A percentile compares a stretch with the other conserved stretches of the same genome.
phyloP scores from a whole-genome alignment of 2,113 vertebrate genomes.

The Spea bombifrons region DNA sequence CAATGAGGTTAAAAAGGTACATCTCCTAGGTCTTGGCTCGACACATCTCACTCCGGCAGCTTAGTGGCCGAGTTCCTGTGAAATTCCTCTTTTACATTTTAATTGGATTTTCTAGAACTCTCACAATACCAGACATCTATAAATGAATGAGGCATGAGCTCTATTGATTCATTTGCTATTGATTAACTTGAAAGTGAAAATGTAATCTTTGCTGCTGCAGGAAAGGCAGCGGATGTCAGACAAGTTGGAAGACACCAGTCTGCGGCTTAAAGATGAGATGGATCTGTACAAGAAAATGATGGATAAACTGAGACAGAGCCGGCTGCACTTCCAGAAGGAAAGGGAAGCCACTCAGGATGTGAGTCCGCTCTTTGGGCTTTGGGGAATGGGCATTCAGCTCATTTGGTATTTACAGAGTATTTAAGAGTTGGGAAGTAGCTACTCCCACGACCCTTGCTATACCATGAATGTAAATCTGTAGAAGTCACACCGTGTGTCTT shows the following conservation, averaged over 20 bases:
- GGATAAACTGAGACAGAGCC: slow-evolving; percentile 84
- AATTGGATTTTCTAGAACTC: too few relatives aligned
- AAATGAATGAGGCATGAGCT: too few relatives aligned
- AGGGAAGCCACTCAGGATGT: slow-evolving; percentile 92
- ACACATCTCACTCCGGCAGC: too few relatives aligned
- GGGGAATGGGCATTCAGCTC: neutral
- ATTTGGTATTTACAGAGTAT: neutral
- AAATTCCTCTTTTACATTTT: too few relatives aligned
- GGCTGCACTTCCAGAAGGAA: slow-evolving; percentile 74
- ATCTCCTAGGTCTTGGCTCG: too few relatives aligned
- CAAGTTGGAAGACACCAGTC: slow-evolving; percentile 85
- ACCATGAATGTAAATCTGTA: neutral
- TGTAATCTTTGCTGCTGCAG: slow-evolving; percentile 53
- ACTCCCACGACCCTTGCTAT: neutral
- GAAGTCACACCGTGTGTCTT: too few relatives aligned
- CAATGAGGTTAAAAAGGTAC: too few relatives aligned
- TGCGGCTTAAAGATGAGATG: slow-evolving; percentile 91
- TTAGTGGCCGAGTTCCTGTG: too few relatives aligned
- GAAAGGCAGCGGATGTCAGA: slow-evolving; percentile 91
- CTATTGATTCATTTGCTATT: too few relatives aligned
- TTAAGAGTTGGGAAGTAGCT: too few relatives aligned
- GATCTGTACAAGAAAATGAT: slow-evolving; percentile 93
- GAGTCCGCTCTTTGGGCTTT: slow-evolving; percentile 27
- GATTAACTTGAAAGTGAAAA: too few relatives aligned
- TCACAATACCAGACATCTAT: too few relatives aligned